Evolutionary conservation across 2,113 vertebrate genomes (phyloP), one percentile per base, ranked within the genome.

Genomic region (Tetraodon nigroviridis): DNA sequence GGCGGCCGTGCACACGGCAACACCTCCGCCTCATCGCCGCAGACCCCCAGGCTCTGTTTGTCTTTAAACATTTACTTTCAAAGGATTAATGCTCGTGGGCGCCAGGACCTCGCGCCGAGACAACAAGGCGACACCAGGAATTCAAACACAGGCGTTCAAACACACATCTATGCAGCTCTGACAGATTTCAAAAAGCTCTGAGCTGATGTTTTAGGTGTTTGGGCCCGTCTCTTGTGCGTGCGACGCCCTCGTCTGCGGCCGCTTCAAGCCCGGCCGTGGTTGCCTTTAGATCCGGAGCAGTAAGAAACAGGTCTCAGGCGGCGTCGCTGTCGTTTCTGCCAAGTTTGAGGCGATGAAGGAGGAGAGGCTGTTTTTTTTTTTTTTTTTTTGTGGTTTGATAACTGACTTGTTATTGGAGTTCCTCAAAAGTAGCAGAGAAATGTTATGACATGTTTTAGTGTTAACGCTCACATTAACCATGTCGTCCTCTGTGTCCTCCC

Each of bases 11-110:
- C 67, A 45, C 67, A 84, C 65, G 64, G 80, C 84, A 84, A 84
- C 83, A 84, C 83, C 77, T 82, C 80, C 64, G 76, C 75, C 75
- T 80, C 76, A 67, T 78, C 73, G 69, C 76, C 44, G 24, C 80
- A 84, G 79, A 82, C 75, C 85, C 80, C 76, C 64, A n/a, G 78
- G 86, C 89, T 90, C 85, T 93, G 92, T 94, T 93, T 93, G 92
- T 90, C 88, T 94, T 92, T 91, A 92, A 93, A 93, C 91, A 91
- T 93, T 93, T 93, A 92, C 92, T 93, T 91, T 90, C 84, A 91
- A 91, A 92, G 89, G 89, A 92, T 93, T 92, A 91, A 91, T 92
- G 89, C 82, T 83, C 84, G 18, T 69, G 73, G 88, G 87, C 90
- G 90, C 92, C 85, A 77, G 88, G 86, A 91, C 89, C 87, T 90